Conservation (phyloP, 2,113 vertebrate species). For the Pterocles gutturalis region DNA sequence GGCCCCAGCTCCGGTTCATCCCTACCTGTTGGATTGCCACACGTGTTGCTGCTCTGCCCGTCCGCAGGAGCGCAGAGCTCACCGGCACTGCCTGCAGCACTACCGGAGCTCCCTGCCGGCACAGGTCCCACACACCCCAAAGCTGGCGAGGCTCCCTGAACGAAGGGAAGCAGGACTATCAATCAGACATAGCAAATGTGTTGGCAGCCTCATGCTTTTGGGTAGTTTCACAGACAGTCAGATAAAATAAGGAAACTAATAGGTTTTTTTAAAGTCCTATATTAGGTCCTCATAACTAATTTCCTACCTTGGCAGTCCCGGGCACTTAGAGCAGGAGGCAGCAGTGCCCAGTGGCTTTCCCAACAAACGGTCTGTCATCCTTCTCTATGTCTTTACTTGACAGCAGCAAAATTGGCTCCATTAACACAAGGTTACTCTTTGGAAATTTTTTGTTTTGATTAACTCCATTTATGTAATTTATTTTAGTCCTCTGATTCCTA, state of each 20-base stretch:
- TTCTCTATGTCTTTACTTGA: background rate
- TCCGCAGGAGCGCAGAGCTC: background rate
- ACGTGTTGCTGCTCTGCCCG: background rate
- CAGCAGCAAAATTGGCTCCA: conserved; percentile 34
- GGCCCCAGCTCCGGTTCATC: accelerated
- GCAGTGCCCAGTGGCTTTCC: background rate
- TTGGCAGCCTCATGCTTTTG: background rate
- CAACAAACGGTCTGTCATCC: background rate
- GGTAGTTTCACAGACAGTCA: background rate
- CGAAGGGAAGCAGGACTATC: background rate
- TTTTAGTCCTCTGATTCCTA: conserved; percentile 67
- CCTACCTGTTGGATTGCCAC: background rate
- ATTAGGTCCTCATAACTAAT: background rate
- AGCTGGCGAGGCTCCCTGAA: background rate
- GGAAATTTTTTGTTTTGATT: conserved; percentile 41
- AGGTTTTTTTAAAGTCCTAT: background rate
- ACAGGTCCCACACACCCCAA: background rate
- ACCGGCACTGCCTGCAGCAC: background rate
- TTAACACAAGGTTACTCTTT: conserved; percentile 15
- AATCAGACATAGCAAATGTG: background rate
- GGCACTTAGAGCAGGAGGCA: background rate
- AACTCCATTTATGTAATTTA: conserved; percentile 72
- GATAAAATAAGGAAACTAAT: background rate
- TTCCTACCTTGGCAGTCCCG: background rate
- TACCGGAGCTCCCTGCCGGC: background rate